Conservation (phyloP, 2,797 vertebrate species). For the Manis javanica region DNA sequence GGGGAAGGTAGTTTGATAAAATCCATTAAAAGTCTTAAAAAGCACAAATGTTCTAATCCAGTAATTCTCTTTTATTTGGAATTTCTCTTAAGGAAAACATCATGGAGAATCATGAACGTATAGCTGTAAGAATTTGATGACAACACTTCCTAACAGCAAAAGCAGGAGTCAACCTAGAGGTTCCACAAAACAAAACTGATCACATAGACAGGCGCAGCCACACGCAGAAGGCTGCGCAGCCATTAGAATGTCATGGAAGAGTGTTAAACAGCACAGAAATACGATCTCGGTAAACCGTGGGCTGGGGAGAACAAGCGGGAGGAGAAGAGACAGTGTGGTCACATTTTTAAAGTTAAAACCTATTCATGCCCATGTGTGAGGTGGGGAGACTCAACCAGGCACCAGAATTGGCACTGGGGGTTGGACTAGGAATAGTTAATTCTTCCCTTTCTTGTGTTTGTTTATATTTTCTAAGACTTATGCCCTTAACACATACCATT, state of each 20-base stretch:
- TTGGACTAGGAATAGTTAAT: neutral
- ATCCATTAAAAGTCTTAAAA: neutral
- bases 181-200: neutral
- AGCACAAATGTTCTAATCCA: neutral
- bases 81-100: neutral
- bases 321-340: neutral
- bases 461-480: neutral
- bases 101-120: neutral
- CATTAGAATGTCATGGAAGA: neutral
- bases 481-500: neutral
- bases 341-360: neutral
- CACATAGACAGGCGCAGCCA: neutral
- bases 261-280: neutral
- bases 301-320: neutral
- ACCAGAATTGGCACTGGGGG: neutral
- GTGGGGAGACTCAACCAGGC: neutral
- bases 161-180: neutral
- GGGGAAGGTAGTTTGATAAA: slow-evolving; percentile 27
- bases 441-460: neutral
- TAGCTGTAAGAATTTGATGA: neutral
- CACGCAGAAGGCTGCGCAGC: neutral
- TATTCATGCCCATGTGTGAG: neutral
- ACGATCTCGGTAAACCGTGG: neutral
- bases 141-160: neutral
- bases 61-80: neutral